Evolutionary conservation across 2,888 invertebrate species (phyloP).

Genomic region (Thysanoteuthis rhombus): DNA sequence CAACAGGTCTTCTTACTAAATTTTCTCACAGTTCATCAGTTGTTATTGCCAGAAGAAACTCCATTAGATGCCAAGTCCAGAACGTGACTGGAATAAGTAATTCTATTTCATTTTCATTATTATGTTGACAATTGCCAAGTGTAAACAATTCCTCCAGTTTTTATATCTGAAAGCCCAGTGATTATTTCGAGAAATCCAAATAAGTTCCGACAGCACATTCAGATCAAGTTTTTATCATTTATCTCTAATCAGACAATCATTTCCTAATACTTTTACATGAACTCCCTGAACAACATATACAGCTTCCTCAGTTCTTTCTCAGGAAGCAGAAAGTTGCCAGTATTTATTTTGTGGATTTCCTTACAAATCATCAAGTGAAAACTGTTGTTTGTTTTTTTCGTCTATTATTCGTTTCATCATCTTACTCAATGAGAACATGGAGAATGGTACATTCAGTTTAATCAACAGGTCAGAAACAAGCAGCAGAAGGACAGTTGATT

Average conservation of each 20-base stretch:
- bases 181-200: background rate
- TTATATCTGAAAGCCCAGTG: background rate
- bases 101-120: background rate
- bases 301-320: background rate
- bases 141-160: background rate
- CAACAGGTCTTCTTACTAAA: background rate
- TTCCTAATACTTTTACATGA: background rate
- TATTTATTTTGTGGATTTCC: too few species aligned
- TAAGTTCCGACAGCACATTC: background rate
- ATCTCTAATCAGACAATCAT: background rate
- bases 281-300: background rate
- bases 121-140: background rate
- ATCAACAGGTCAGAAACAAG: too few species aligned
- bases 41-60: background rate
- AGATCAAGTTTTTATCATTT: background rate
- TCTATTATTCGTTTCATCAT: too few species aligned
- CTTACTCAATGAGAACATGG: too few species aligned
- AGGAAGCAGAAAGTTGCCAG: background rate
- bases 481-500: too few species aligned
- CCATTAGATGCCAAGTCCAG: background rate
- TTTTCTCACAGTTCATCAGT: background rate
- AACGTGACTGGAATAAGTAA: constrained; percentile 12
- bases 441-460: too few species aligned
- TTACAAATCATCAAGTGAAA: too few species aligned
- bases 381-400: too few species aligned